These are phyloP conservation scores for Grammomys surdaster DNA, from an alignment of 2,113 vertebrate species.

Conservation along the genomic window DNA sequence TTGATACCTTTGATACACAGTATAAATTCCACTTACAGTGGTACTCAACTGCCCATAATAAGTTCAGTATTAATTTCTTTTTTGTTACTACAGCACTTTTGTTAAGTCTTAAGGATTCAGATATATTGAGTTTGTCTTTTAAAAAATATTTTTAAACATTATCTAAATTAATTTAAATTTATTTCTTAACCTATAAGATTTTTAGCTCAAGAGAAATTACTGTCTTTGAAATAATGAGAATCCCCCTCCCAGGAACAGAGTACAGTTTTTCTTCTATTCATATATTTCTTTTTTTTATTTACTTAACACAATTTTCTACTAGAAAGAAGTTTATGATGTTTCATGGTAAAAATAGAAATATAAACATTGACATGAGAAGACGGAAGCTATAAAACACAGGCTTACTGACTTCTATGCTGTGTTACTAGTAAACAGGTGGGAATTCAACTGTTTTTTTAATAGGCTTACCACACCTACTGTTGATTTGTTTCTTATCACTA, in stretches of 20 bases:
- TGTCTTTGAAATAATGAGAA: not conserved
- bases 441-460: not conserved
- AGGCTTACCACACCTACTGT: not conserved
- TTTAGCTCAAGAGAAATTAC: not conserved
- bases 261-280: not conserved
- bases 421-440: not conserved
- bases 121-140: not conserved
- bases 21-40: slow-evolving; percentile 9
- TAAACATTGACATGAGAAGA: slow-evolving; percentile 6
- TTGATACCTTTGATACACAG: not conserved
- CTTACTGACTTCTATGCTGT: not conserved
- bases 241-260: not conserved
- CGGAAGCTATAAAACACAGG: not conserved
- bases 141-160: slow-evolving; percentile 30
- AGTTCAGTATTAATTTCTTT: slow-evolving; percentile 35
- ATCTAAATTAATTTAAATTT: slow-evolving; percentile 48
- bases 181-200: slow-evolving; percentile 33
- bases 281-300: slow-evolving; percentile 28
- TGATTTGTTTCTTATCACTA: not conserved
- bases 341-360: not conserved
- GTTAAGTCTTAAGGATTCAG: slow-evolving; percentile 1
- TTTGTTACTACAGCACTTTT: slow-evolving; percentile 26
- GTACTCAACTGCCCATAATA: not conserved
- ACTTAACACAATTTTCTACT: slow-evolving; percentile 1
- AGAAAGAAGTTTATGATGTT: not conserved